Base-by-base conservation (phyloP, 2,113 vertebrate species). In the Crotalus helleri region DNA sequence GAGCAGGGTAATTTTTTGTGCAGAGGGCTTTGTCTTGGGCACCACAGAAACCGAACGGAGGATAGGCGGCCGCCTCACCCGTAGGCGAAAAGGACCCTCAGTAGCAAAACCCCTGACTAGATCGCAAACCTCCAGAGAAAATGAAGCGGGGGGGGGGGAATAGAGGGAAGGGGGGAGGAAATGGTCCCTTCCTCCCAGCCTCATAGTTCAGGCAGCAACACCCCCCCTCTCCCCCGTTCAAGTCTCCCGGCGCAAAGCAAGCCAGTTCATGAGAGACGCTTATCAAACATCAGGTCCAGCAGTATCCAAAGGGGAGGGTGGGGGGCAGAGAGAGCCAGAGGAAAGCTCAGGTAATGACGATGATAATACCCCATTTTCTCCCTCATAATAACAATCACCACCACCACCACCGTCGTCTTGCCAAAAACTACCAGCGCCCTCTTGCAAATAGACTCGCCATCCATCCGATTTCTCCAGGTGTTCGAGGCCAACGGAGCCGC, bases 1-100 rank as follows among this genome's bases (percentile, higher is more conserved):
- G 74, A 49, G 88, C 74, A 93, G 88, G 88, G 33, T 85, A 49
- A 24, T 92, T 33, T 49, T n/a, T 87, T 90, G 90, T 85, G 92
- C 92, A 92, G 92, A 90, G 58, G 92, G 92, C 92, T 92, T 92
- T 92, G 92, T 92, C 92, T 92, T 59, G 92, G 69, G 88, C 88
- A 29, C 26, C 44, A 46, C 88, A 51, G 69, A 85, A 74, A 51
- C 39, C 15, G 26, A 58, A 54, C 24, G 39, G 61, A 49, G 69
- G 54, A 11, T 39, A 46, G 33, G 87, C 61, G 64, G 29, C 69
- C 88, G 88, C 69, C 64, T 74, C 87, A 23, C 74, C 61, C 61
- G 15, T 24, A 90, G 39, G 88, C 26, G 55, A 91, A 74, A 46
- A 55, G 64, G 87, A 92, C 59, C 92, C 53, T 64, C 51, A 1